Evolutionary conservation across 2,797 vertebrate species (phyloP), one percentile per base, ranked within the genome.

Genomic region (Eremophila alpestris): DNA sequence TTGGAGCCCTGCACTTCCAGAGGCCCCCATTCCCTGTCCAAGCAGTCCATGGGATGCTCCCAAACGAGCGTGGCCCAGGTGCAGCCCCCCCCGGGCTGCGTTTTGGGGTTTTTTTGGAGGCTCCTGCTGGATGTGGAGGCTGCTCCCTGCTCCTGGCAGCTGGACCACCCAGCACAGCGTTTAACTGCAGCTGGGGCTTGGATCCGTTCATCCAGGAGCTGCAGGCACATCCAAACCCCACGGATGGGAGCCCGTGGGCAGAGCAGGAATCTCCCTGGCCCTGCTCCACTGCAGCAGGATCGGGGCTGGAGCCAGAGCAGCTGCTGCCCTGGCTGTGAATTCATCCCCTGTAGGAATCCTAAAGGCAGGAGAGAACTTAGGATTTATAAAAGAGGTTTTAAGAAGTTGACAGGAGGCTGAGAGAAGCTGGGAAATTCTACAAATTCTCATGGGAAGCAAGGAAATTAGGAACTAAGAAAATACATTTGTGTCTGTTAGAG

Each of bases 241-340:
- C 0, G 36, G 80, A 34, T 68, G 64, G 77, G 86, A 74, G 82
- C 70, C 83, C 36, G 36, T 36, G 3, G 68, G 83, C 63, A 73
- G 69, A 65, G 75, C 52, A 21, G 83, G 94, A 81, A 81, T 13
- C 21, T 73, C 71, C 54, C 83, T 94, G 88, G 89, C 84, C 19
- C 54, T 29, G 83, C 40, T 89, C 68, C 55, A 26, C 60, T 54
- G 78, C 89, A 84, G 79, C 51, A 84, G 91, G 43, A 40, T 15
- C 46, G 22, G 67, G 46, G 54, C 74, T 56, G 83, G 48, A 90
- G 96, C 93, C 95, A 95, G 78, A 7, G 26, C 93, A 89, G 94
- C 91, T 94, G 76, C 70, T 93, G 63, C 62, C 71, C 68, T 92
- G 46, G 75, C 74, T 36, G 36, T 36, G 36, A 36, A 36, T 7